These are phyloP conservation scores for Corythornis vintsioides DNA, from an alignment of 2,113 vertebrate genomes.

Conservation along the genomic window DNA sequence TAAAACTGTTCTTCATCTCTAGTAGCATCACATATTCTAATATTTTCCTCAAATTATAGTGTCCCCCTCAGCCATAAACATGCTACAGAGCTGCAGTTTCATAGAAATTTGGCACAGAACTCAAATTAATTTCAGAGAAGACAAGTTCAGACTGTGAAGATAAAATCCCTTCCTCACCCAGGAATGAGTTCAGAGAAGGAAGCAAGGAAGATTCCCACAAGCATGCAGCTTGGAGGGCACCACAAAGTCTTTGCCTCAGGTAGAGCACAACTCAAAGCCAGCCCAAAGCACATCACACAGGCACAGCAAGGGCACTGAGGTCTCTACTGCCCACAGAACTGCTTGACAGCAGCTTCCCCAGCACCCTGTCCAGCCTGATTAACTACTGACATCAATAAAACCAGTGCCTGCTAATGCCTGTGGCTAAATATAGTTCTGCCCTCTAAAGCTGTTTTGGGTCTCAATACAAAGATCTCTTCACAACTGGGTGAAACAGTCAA, in stretches of 20 bases:
- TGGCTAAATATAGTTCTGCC: constrained; percentile 36
- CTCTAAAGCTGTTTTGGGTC: constrained; percentile 22
- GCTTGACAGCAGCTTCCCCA: neutral
- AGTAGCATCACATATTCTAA: neutral
- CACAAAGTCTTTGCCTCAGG: neutral
- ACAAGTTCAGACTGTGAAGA: neutral
- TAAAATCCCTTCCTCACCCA: neutral
- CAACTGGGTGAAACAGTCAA: constrained; percentile 39
- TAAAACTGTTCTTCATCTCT: constrained; percentile 37
- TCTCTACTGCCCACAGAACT: neutral
- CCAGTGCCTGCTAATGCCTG: constrained; percentile 31
- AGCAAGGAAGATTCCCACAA: neutral
- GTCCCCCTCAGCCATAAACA: neutral
- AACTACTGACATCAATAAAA: constrained; percentile 40
- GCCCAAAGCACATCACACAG: neutral
- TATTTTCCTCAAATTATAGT: neutral
- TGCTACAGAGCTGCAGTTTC: neutral
- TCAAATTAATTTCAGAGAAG: neutral
- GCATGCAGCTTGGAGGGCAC: neutral
- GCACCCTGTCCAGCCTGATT: constrained; percentile 28
- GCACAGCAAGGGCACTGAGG: neutral
- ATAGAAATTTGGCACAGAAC: neutral
- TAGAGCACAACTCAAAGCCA: neutral
- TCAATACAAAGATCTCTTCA: constrained; percentile 50
- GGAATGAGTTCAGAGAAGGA: neutral